Base-by-base conservation (phyloP, 1,140 invertebrate genomes). In the Thalassaphorura encarpata region DNA sequence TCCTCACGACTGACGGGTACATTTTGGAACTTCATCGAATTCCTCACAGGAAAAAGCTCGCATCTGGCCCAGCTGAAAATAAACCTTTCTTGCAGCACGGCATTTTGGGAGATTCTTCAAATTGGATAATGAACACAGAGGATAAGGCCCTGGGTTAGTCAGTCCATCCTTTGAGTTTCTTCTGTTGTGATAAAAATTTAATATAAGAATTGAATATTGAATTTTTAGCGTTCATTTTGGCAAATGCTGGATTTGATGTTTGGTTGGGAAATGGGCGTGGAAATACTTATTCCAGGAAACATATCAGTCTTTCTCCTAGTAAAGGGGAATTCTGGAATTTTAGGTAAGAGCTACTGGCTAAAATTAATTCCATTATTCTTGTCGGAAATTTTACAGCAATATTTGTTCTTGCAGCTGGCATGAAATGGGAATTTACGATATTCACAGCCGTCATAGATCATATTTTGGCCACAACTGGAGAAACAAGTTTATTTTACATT, bases 1-100 rank as follows among this genome's bases (percentile, higher is more conserved):
- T 69, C 0, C 60, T 58, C 2, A 72, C 72, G 0, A 39, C 56
- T 19, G 72, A 72, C 58, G 68, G 69, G 1, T 72, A 69, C 55
- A 60, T 72, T 31, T 43, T 72, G 6, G 47, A 52, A 13, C 36
- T 71, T 26, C 72, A 74, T 50, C 56, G 71, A 47, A 73, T 73
- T 58, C 70, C 71, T 11, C 62, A 59, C 39, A 69, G 70, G 18
- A 56, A 31, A 36, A 52, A 36, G 72, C 68, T 49, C 62, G 71
- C 2, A 27, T 69, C 15, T 49, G 66, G 3, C 36, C 61, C 5
- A 55, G 62, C 58, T 61, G 77, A 74, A 54, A 73, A 73, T 2
- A 76, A 77, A 0, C 72, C 80, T 5, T 74, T 77, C 43, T 50
- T 85, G 2, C 81, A 83, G 68, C 85, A 88, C 64, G 85, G 85